Evolutionary conservation across 2,797 vertebrate genomes (phyloP).

Genomic region (Urocyon cinereoargenteus): DNA sequence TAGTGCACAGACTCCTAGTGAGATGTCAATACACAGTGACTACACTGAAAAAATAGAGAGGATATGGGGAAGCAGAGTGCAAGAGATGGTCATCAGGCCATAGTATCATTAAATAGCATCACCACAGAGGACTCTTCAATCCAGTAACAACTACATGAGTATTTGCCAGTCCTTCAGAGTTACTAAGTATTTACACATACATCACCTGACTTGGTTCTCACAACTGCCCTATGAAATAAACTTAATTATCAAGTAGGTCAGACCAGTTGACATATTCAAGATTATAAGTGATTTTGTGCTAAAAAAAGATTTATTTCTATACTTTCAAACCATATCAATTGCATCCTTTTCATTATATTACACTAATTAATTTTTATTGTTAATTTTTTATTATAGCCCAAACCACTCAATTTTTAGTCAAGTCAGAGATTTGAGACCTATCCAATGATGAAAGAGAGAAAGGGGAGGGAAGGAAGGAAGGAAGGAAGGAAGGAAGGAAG

Average conservation of each 20-base stretch:
- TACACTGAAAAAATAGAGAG: neutral
- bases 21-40: neutral
- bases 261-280: neutral
- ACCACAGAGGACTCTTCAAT: neutral
- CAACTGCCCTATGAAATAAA: neutral
- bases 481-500: rapidly evolving
- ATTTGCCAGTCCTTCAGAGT: neutral
- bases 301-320: neutral
- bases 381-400: neutral
- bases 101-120: neutral
- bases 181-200: neutral
- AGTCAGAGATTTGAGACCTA: neutral
- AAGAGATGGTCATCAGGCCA: neutral
- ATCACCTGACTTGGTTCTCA: neutral
- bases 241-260: neutral
- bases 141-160: neutral
- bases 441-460: neutral
- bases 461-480: neutral
- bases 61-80: neutral
- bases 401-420: neutral
- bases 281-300: neutral
- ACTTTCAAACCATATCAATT: neutral
- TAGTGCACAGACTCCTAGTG: neutral
- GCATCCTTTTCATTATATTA: neutral
- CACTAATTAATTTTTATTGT: neutral